A percentile compares a stretch with the other conserved stretches of the same genome.
phyloP scores from a whole-genome alignment of 2,113 vertebrate species.

The Emydura subglobosa region DNA sequence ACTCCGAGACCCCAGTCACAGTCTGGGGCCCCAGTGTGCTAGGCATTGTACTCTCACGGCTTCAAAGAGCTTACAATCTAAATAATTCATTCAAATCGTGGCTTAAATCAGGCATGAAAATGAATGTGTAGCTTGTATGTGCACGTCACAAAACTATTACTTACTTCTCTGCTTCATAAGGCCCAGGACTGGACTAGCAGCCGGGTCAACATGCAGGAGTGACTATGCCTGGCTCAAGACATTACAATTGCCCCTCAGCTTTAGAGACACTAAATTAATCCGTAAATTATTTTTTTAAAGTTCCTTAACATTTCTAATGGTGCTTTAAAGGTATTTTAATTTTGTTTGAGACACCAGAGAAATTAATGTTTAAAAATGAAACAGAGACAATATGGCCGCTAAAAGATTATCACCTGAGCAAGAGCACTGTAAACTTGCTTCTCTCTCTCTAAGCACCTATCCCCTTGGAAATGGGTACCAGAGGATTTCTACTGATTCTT shows the following conservation, averaged over 20 bases:
- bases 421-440: background rate
- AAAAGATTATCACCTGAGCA: background rate
- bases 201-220: background rate
- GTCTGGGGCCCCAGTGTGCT: background rate
- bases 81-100: background rate
- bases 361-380: accelerated
- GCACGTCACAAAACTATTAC: background rate
- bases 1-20: accelerated
- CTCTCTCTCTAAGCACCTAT: background rate
- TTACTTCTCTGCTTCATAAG: accelerated
- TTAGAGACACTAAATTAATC: background rate
- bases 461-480: accelerated
- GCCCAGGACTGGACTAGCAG: accelerated
- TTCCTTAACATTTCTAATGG: background rate
- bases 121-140: background rate
- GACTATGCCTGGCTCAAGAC: background rate
- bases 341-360: background rate
- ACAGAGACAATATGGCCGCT: background rate
- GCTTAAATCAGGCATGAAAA: background rate
- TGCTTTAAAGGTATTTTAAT: background rate
- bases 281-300: background rate
- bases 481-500: background rate
- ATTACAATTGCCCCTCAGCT: background rate
- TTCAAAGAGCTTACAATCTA: background rate
- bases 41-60: accelerated